phyloP scores from a whole-genome alignment of 2,888 invertebrate species.

The Ischnura elegans region DNA sequence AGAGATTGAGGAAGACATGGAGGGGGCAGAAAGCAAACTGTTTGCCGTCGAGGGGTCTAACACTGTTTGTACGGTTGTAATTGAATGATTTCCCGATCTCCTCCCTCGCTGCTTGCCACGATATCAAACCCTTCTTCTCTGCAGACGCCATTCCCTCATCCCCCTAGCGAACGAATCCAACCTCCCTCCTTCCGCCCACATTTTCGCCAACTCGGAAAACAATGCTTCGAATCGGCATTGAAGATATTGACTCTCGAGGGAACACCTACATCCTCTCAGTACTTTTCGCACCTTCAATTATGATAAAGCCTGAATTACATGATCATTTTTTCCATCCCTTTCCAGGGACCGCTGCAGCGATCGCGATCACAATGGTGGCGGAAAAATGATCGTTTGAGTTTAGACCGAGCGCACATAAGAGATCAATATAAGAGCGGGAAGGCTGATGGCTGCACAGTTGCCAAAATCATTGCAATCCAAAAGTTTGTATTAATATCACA shows the following conservation, averaged over 20 bases:
- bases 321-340: too few species aligned
- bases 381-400: too few species aligned
- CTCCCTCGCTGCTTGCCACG: neutral
- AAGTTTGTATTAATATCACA: too few species aligned
- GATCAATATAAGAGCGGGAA: too few species aligned
- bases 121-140: neutral
- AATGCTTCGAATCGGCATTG: neutral
- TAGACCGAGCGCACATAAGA: too few species aligned
- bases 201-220: too few species aligned
- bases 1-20: neutral
- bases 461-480: too few species aligned
- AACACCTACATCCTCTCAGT: neutral
- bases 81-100: slow-evolving; percentile 72
- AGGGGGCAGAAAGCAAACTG: slow-evolving; percentile 43
- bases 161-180: neutral
- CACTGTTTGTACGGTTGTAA: slow-evolving; percentile 72
- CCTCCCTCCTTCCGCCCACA: neutral
- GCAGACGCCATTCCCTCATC: neutral
- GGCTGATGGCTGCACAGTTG: too few species aligned
- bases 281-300: neutral
- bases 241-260: neutral
- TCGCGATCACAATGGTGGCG: too few species aligned
- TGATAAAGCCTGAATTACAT: too few species aligned
- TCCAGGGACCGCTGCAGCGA: too few species aligned
- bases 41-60: slow-evolving; percentile 70